A percentile compares a stretch with the other conserved stretches of the same genome.
phyloP scores from a whole-genome alignment of 2,888 invertebrate species.

The Cyclophora punctaria region DNA sequence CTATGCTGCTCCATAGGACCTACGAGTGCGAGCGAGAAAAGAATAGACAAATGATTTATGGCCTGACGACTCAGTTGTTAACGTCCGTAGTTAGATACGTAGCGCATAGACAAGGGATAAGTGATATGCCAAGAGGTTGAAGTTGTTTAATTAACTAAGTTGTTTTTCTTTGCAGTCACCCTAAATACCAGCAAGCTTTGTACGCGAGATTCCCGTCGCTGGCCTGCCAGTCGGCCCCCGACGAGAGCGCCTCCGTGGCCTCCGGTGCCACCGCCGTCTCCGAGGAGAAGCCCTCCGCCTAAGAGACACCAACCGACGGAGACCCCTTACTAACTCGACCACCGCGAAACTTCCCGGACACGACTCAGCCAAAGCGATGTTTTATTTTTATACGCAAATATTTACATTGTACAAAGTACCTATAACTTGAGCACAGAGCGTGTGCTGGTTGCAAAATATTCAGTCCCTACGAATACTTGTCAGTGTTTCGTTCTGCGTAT shows the following conservation, averaged over 20 bases:
- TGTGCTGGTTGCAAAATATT: slow-evolving; percentile 59
- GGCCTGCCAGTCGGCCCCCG: slow-evolving; percentile 77
- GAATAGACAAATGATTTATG: too few species aligned
- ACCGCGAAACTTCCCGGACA: slow-evolving; percentile 28
- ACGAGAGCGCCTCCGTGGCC: slow-evolving; percentile 78
- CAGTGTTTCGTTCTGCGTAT: slow-evolving; percentile 43
- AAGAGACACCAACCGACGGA: slow-evolving; percentile 21
- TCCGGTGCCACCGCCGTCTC: slow-evolving; percentile 81
- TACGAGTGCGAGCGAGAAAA: too few species aligned
- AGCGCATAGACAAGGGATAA: too few species aligned
- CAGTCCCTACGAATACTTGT: slow-evolving; percentile 25
- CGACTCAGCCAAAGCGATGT: slow-evolving; percentile 58
- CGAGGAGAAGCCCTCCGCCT: slow-evolving; percentile 79
- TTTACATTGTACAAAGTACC: slow-evolving; percentile 65
- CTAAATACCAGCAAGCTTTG: slow-evolving; percentile 85
- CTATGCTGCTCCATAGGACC: too few species aligned
- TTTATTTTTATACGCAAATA: slow-evolving; percentile 66
- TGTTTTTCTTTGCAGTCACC: slow-evolving; percentile 75
- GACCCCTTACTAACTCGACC: slow-evolving; percentile 21
- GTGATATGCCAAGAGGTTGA: too few species aligned
- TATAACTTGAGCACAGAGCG: slow-evolving; percentile 60
- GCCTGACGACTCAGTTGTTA: too few species aligned
- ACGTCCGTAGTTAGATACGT: too few species aligned
- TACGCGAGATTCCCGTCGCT: slow-evolving; percentile 86
- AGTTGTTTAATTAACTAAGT: background rate